phyloP scores from a whole-genome alignment of 1,140 invertebrate genomes.

The Metopolophium dirhodum region DNA sequence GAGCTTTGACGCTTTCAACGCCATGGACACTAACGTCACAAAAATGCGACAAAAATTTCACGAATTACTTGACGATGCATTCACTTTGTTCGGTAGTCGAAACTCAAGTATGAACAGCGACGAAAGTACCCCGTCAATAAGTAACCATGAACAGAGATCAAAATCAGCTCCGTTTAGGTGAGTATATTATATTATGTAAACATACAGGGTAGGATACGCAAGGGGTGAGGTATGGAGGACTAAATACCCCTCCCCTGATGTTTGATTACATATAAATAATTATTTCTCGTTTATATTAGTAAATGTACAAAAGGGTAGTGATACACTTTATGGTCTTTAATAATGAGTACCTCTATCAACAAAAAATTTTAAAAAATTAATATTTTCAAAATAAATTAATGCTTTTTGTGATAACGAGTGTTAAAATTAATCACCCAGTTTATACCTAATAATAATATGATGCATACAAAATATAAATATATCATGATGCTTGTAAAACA shows the following conservation, averaged over 20 bases:
- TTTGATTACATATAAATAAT: background rate
- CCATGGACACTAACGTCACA: conserved; percentile 63
- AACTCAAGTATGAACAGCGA: conserved; percentile 60
- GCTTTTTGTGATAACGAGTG: too few relatives aligned
- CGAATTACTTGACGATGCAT: conserved; percentile 73
- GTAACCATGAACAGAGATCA: conserved; percentile 62
- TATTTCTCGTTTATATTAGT: background rate
- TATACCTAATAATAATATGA: too few relatives aligned
- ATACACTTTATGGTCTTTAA: too few relatives aligned
- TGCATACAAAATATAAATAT: too few relatives aligned
- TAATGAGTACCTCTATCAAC: too few relatives aligned
- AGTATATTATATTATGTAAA: background rate
- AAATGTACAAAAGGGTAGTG: background rate
- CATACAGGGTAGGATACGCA: background rate
- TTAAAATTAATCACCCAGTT: too few relatives aligned
- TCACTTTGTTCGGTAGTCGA: conserved; percentile 68
- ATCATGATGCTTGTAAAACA: too few relatives aligned
- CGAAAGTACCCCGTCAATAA: conserved; percentile 59
- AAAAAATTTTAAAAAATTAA: too few relatives aligned
- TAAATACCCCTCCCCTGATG: too few relatives aligned
- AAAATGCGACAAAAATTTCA: conserved; percentile 71
- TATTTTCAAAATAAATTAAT: too few relatives aligned
- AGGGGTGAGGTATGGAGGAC: too few relatives aligned
- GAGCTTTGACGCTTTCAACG: conserved; percentile 46
- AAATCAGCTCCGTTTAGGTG: conserved; percentile 66